Base-by-base conservation (phyloP, 2,888 invertebrate genomes). In the Drosophila meridionalis region DNA sequence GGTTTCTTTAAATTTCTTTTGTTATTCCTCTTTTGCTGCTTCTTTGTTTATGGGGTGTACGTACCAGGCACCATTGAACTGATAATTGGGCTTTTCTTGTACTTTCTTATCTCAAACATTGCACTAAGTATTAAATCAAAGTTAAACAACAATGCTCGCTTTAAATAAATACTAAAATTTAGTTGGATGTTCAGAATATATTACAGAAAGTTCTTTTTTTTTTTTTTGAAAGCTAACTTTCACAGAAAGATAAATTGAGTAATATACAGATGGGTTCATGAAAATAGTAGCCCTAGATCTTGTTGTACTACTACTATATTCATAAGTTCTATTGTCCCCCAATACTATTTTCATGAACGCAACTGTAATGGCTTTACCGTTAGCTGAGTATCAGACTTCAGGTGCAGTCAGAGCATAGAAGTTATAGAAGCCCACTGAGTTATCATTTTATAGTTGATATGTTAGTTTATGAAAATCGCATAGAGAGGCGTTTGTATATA, bases 21-120 rank as follows among this genome's bases (percentile, higher is more conserved):
- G 2, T 26, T 45, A n/a, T 50, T 56, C 6, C n/a, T 65, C 9
- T 60, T 47, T 40, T 48, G 14, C 2, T 30, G 28, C 20, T 47
- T 38, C 12, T 50, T 42, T 45, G 32, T 79, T 79, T 80, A 65
- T 76, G 70, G 76, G 71, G 72, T 80, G 80, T 76, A 43, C 60
- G 76, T 76, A 42, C 80, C 77, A 80, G 77, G 60, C 77, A 77
- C 62, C 62, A 43, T 26, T 12, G 2, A 47, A 26, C 70, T 76
- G 76, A 76, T 76, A 76, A 79, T 26, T n/a, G 1, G 6, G 26
- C 3, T n/a, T 36, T 50, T 45, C 14, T 32, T 55, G 38, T 69
- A 32, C 28, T 67, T 40, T 42, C 50, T 68, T 69, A 68, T 68
- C 68, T 32, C 14, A 40, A 50, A 2, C 50, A n/a, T 8, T 50